Conservation (phyloP, 2,888 invertebrate species). For the Glyphotaelius pellucidus region DNA sequence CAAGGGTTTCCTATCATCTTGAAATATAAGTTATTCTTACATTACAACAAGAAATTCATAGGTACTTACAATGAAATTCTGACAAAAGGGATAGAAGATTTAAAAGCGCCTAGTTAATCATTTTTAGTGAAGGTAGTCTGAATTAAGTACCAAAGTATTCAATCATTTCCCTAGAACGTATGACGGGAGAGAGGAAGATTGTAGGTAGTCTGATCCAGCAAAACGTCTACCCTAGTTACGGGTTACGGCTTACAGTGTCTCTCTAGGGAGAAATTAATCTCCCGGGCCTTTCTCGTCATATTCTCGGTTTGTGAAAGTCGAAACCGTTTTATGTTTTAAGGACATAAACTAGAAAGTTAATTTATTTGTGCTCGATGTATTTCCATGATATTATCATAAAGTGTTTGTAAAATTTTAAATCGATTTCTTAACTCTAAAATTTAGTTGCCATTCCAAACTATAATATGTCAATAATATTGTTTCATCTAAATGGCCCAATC, state of each 20-base stretch:
- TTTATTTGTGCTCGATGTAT: no score
- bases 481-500: no score
- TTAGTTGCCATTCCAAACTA: no score
- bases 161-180: neutral
- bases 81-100: neutral
- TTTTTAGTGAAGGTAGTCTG: neutral
- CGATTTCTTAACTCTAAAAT: no score
- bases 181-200: neutral
- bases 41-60: no score
- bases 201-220: neutral
- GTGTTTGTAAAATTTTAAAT: no score
- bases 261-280: neutral
- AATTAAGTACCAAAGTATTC: neutral
- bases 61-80: neutral
- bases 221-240: neutral
- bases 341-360: neutral
- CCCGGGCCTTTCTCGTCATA: neutral
- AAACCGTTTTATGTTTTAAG: neutral
- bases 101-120: neutral
- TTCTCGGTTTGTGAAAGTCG: neutral
- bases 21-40: no score
- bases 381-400: no score
- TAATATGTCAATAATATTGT: no score
- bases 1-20: no score
- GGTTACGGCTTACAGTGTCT: neutral